A percentile compares a stretch with the other conserved stretches of the same genome.
Evolutionary conservation across 2,113 vertebrate genomes (phyloP).

Genomic region (Actenoides hombroni): DNA sequence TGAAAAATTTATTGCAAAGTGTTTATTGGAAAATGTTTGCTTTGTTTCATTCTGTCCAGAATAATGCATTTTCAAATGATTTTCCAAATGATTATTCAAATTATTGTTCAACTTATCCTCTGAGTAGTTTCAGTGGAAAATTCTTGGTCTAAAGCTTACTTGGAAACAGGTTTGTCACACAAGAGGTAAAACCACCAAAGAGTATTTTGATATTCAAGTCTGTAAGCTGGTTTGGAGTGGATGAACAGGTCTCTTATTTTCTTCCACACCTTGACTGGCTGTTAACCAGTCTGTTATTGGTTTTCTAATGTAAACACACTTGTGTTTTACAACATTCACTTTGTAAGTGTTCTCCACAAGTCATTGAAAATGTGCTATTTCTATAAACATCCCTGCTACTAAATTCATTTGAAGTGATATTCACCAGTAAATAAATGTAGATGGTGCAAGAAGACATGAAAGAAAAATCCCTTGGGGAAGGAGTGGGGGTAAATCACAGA

Average conservation of each 20-base stretch:
- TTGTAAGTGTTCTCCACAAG: slow-evolving; percentile 51
- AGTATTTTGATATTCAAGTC: not conserved
- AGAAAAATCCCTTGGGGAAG: slow-evolving; percentile 56
- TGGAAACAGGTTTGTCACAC: not conserved
- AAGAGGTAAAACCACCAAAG: not conserved
- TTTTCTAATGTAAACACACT: slow-evolving; percentile 44
- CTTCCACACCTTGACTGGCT: not conserved
- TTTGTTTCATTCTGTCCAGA: not conserved
- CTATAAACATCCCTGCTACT: slow-evolving; percentile 52
- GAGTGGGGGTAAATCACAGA: slow-evolving; percentile 44
- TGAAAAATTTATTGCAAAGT: slow-evolving; percentile 15
- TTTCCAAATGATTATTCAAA: not conserved
- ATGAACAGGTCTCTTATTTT: slow-evolving; percentile 16
- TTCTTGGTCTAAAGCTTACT: not conserved
- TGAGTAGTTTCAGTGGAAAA: not conserved
- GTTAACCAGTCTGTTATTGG: slow-evolving; percentile 40
- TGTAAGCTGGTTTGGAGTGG: not conserved
- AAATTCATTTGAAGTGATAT: slow-evolving; percentile 60
- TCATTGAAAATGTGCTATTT: slow-evolving; percentile 58
- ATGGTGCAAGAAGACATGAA: slow-evolving; percentile 46
- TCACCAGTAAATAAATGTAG: slow-evolving; percentile 55
- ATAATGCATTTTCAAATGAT: not conserved
- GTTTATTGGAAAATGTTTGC: not conserved
- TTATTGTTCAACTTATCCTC: not conserved
- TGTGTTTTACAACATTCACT: slow-evolving; percentile 57